Base-by-base conservation (phyloP, 2,888 invertebrate genomes). In the Rhorus exstirpatorius region DNA sequence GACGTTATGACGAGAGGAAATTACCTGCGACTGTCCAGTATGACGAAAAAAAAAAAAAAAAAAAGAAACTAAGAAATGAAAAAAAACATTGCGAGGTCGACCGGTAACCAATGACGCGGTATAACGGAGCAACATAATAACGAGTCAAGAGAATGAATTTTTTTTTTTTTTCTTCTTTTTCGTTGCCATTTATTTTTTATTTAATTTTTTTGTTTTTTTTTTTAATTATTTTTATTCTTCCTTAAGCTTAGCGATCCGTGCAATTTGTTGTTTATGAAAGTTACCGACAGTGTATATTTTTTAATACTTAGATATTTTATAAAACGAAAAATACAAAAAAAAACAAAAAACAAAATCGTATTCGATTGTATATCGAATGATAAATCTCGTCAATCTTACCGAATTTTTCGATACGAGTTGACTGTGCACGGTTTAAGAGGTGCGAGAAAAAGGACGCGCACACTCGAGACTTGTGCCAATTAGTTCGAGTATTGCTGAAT, bases 271-370 rank as follows among this genome's bases (percentile, higher is more conserved):
- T 90, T 90, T 91, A 91, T 90, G 89, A 91, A 88, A 92, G 92
- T 92, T 92, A 92, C 92, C 92, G 92, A 90, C 85, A 90, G 85
- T 91, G 91, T 92, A 91, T 91, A 91, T 91, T 92, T 91, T 86
- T 91, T 90, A 91, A 87, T 90, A 89, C 84, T 86, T 88, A 90
- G 85, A 85, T 90, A 89, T 90, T 91, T 90, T 91, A 89, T 89
- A 31, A 31, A n/a, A n/a, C n/a, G n/a, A n/a, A n/a, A n/a, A n/a
- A n/a, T n/a, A n/a, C n/a, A n/a, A n/a, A n/a, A n/a, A n/a, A n/a
- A n/a, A n/a, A n/a, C n/a, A n/a, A 4, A 35, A 68, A 3, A 61
- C 38, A 61, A 88, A 87, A 71, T 81, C 78, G 81, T 82, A 71
- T 53, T 63, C 44, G 31, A 78, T 63, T 35, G 55, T 44, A 70